Evolutionary conservation across 2,888 invertebrate species (phyloP), one percentile per base, ranked within the genome.

Genomic region (Cancer borealis): DNA sequence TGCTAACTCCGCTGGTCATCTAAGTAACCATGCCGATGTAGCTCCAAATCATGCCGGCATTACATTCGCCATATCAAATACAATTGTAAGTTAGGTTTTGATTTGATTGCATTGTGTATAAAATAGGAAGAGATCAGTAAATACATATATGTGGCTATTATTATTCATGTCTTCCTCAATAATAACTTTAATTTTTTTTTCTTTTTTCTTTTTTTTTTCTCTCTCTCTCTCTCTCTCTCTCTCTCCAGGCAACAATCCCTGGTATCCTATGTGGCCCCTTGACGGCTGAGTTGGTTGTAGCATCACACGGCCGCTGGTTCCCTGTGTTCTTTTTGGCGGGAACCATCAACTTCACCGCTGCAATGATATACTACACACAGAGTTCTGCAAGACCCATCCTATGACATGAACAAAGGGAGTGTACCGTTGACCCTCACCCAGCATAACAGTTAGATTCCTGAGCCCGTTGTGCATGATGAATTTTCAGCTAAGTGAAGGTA

Each of bases 31-130:
- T 96, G 98, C 98, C 5, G 98, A 98, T 96, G 97, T 98, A 47
- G 98, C 98, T 0, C 98, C 98, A 0, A 98, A 98, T 96, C 97
- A 98, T 96, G 98, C 98, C 1, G 98, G 98, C 47, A 97, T 98
- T 92, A 98, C 98, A 30, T 98, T 98, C 96, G 98, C 98, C 54
- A 97, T 98, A 96, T 98, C 98, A 79, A 98, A 98, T 96, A 98
- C 98, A 10, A 97, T 98, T 96, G 97, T 97, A 96, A 97, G 97
- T 96, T 60, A 39, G 66, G 49, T 93, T 10, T 17, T 90, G 17
- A 30, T 94, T 79, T 73, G 26, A 8, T 73, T 73, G 26, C 26
- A 26, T 73, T 73, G 0, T 73, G 26, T 73, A n/a, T n/a, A 17
- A 4, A 39, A 30, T 73, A 46, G 39, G 49, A 10, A 73, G 21